Conservation (phyloP, 2,113 vertebrate species). For the Gallinago undulata region DNA sequence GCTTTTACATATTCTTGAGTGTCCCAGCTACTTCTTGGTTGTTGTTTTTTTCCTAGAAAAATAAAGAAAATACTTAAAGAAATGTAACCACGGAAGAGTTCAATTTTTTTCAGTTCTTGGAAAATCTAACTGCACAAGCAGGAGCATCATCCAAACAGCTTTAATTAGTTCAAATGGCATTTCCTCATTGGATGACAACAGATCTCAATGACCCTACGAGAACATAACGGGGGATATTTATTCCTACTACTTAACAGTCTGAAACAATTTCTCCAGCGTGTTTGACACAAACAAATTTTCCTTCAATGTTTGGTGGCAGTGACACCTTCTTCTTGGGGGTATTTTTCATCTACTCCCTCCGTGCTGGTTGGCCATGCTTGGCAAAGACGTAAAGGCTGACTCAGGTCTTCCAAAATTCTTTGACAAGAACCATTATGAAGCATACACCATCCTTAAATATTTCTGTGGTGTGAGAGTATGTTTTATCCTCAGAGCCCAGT, state of each 20-base stretch:
- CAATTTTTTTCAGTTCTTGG: not conserved
- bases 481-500: not conserved
- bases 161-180: not conserved
- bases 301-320: not conserved
- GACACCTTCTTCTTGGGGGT: not conserved
- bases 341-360: not conserved
- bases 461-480: not conserved
- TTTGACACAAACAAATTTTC: not conserved
- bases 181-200: not conserved
- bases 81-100: not conserved
- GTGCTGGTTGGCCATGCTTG: not conserved
- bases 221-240: not conserved
- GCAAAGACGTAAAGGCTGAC: not conserved
- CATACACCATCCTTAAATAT: not conserved
- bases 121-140: not conserved
- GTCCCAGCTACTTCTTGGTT: not conserved
- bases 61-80: not conserved
- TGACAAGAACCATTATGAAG: not conserved
- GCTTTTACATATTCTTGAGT: not conserved
- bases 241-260: not conserved
- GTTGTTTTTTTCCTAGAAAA: not conserved
- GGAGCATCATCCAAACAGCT: not conserved
- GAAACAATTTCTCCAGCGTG: not conserved
- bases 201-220: not conserved
- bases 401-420: not conserved